Evolutionary conservation across 2,888 invertebrate genomes (phyloP), one percentile per base, ranked within the genome.

Genomic region (Gastrophysa polygoni): DNA sequence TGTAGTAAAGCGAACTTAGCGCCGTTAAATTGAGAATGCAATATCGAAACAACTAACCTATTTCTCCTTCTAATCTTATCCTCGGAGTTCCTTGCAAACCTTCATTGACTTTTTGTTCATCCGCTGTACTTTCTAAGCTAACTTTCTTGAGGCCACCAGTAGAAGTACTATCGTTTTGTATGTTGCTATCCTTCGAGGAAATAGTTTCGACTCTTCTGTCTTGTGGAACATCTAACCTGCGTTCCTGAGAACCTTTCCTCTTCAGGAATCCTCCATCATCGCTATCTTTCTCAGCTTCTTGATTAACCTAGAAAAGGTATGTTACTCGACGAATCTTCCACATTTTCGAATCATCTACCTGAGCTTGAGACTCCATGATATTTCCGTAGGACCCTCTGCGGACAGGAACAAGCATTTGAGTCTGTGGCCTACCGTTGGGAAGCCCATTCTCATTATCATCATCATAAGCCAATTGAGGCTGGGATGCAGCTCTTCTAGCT

Each of bases 391-490:
- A 88, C 59, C 87, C 87, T 71, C 88, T 80, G 72, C 88, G 69
- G 20, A 73, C 69, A 11, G 75, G 74, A 11, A 68, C 61, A 2
- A 64, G 66, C 79, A 82, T 63, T 81, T 82, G 77, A 76, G 84
- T 70, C 71, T 79, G 80, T 28, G 79, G 77, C 32, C 65, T 64
- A 34, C 64, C 62, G 20, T 59, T 66, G 1, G 66, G 62, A 70
- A 66, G 11, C 51, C 76, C 78, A 24, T 64, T 64, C 24, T 72
- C 71, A 11, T 68, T 68, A 49, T 84, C 84, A 46, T 84, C 83
- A 18, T 85, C 84, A 64, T 80, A 86, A 29, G 87, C 82, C 2
- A 90, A 81, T 71, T 90, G 90, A 1, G 90, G 90, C 71, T 90
- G 89, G 0, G 90, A 90, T 0, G 88, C 83, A 0, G 89, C 86